Percentiles rank a stretch among this genome's conserved stretches.
Evolutionary conservation across 1,140 invertebrate genomes (phyloP).

Genomic region (Tetramorium alpestre): DNA sequence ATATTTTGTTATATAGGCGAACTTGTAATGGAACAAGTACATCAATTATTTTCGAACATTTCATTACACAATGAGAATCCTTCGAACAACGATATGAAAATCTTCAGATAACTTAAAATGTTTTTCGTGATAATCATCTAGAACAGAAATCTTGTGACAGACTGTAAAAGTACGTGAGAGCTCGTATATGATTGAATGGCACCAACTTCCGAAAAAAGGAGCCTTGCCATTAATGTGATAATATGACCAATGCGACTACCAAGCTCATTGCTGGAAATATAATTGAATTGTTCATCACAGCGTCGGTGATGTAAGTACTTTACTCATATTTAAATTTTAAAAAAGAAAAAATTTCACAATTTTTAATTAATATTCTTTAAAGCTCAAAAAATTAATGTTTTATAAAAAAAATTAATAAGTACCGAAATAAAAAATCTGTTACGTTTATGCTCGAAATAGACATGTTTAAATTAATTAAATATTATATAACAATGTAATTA

Average conservation of each 20-base stretch:
- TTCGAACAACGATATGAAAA: not conserved
- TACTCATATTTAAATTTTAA: not conserved
- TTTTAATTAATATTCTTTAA: not conserved
- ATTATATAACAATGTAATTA: not conserved
- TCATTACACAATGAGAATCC: not conserved
- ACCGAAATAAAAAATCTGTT: not conserved
- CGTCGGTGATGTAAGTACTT: conserved; percentile 71
- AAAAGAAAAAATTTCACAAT: not conserved
- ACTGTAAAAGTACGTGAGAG: conserved; percentile 63
- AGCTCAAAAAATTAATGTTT: not conserved
- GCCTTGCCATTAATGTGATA: conserved; percentile 44
- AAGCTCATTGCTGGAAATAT: conserved; percentile 74
- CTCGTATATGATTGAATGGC: conserved; percentile 74
- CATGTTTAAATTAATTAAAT: not conserved
- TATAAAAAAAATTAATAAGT: not conserved
- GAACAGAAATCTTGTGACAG: conserved; percentile 52
- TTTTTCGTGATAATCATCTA: not conserved
- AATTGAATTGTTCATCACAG: conserved; percentile 66
- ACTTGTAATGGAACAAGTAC: conserved; percentile 70
- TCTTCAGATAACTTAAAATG: not conserved
- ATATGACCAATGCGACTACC: conserved; percentile 67
- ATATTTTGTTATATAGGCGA: conserved; percentile 78
- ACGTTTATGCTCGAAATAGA: not conserved
- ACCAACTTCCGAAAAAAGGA: conserved; percentile 64
- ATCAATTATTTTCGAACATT: not conserved